Conservation (phyloP, 2,888 invertebrate genomes). For the Perizoma flavofasciatum region DNA sequence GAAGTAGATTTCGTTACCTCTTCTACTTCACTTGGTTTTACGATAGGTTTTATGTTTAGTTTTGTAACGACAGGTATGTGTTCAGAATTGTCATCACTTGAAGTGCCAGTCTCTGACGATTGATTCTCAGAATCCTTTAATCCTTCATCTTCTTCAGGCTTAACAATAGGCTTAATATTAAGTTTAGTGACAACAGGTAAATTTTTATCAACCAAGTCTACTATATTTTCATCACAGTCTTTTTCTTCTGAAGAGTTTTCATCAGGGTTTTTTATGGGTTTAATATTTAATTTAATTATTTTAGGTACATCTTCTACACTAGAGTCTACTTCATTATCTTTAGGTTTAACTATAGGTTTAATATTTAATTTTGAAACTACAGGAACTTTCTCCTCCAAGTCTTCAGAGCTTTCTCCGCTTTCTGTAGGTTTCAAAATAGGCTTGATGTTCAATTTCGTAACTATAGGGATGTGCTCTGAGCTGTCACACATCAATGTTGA, state of each 20-base stretch:
- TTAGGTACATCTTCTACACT: slow-evolving; percentile 78
- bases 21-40: slow-evolving; percentile 62
- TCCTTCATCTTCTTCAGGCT: slow-evolving; percentile 69
- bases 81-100: slow-evolving; percentile 77
- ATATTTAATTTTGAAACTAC: slow-evolving; percentile 83
- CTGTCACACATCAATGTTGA: slow-evolving; percentile 53
- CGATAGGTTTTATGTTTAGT: slow-evolving; percentile 84
- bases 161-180: slow-evolving; percentile 83
- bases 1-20: slow-evolving; percentile 47
- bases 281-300: slow-evolving; percentile 81
- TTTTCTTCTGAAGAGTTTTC: slow-evolving; percentile 69
- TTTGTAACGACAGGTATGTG: slow-evolving; percentile 79
- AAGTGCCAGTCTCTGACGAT: slow-evolving; percentile 75
- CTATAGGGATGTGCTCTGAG: slow-evolving; percentile 67
- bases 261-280: slow-evolving; percentile 79
- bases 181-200: slow-evolving; percentile 80
- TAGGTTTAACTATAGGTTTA: slow-evolving; percentile 79
- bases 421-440: slow-evolving; percentile 76
- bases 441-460: slow-evolving; percentile 77
- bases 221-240: slow-evolving; percentile 74
- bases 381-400: slow-evolving; percentile 72
- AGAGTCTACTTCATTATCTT: slow-evolving; percentile 74
- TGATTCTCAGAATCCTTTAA: slow-evolving; percentile 74
- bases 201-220: slow-evolving; percentile 67
- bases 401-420: slow-evolving; percentile 57